phyloP scores from a whole-genome alignment of 2,113 vertebrate genomes.

The Glaucomys volans region DNA sequence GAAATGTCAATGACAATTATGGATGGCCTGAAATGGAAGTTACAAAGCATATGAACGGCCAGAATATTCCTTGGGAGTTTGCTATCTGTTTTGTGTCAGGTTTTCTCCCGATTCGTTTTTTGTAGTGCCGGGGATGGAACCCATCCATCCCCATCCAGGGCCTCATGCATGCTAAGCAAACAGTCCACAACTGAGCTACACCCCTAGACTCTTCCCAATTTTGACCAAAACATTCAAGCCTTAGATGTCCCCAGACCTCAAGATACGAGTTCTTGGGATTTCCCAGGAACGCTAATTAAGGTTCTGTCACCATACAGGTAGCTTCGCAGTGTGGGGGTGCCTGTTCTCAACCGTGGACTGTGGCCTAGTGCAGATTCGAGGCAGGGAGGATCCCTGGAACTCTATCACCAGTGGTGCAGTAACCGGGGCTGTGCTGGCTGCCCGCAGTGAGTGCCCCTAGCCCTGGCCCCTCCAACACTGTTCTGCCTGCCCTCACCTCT shows the following conservation, averaged over 20 bases:
- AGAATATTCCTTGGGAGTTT: not conserved
- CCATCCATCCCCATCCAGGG: too few species aligned
- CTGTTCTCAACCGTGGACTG: conserved; percentile 96
- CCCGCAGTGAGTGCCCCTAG: conserved; percentile 90
- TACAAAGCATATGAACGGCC: not conserved
- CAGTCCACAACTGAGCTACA: not conserved
- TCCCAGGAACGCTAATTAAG: not conserved
- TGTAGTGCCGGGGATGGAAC: not conserved
- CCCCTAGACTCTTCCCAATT: not conserved
- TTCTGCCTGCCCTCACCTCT: conserved; percentile 26
- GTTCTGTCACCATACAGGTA: conserved; percentile 85
- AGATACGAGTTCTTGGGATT: not conserved
- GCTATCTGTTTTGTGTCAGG: not conserved
- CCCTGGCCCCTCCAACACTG: not conserved
- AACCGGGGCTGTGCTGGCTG: conserved; percentile 93
- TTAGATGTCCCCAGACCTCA: not conserved
- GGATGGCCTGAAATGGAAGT: not conserved
- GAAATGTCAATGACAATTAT: not conserved
- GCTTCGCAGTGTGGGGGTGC: conserved; percentile 94
- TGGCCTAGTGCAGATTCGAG: conserved; percentile 91
- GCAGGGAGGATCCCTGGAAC: conserved; percentile 96
- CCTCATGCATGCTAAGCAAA: not conserved
- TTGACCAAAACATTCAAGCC: not conserved
- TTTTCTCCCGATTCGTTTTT: not conserved
- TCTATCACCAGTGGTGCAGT: conserved; percentile 94